These are phyloP conservation scores for Drosophila teissieri DNA, from an alignment of 1,140 invertebrate genomes.

Conservation along the genomic window DNA sequence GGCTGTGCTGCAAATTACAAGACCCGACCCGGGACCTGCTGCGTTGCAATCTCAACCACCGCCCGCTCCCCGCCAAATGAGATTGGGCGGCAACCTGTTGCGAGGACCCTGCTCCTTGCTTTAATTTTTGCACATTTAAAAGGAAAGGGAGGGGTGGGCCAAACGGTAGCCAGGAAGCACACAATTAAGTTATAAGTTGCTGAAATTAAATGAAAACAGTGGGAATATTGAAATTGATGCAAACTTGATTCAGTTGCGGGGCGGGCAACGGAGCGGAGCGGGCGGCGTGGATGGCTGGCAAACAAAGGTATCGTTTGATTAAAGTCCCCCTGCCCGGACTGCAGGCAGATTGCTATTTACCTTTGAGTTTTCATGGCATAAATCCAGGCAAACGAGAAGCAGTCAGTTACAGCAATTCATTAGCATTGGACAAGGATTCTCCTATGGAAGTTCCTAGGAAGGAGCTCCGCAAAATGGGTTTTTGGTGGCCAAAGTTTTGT, in stretches of 20 bases:
- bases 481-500: constrained; percentile 56
- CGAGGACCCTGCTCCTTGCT: constrained; percentile 48
- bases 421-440: constrained; percentile 48
- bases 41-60: constrained; percentile 55
- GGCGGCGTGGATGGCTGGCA: constrained; percentile 38
- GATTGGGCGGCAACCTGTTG: constrained; percentile 75
- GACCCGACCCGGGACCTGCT: constrained; percentile 63
- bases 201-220: constrained; percentile 82
- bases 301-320: constrained; percentile 77
- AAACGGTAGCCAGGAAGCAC: constrained; percentile 58
- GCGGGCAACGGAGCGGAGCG: not conserved
- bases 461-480: constrained; percentile 19
- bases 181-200: constrained; percentile 83
- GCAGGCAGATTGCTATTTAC: constrained; percentile 63
- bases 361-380: constrained; percentile 79
- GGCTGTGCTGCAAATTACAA: constrained; percentile 74
- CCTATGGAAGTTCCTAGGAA: not conserved
- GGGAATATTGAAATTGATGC: constrained; percentile 83
- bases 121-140: constrained; percentile 82
- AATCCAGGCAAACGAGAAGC: constrained; percentile 52
- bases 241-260: constrained; percentile 66
- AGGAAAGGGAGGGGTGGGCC: constrained; percentile 30
- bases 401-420: constrained; percentile 80
- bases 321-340: constrained; percentile 42
- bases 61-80: constrained; percentile 35